Percentiles rank a stretch among this genome's conserved stretches.
phyloP scores from a whole-genome alignment of 2,113 vertebrate genomes.

The Gallinago paraguaiae region DNA sequence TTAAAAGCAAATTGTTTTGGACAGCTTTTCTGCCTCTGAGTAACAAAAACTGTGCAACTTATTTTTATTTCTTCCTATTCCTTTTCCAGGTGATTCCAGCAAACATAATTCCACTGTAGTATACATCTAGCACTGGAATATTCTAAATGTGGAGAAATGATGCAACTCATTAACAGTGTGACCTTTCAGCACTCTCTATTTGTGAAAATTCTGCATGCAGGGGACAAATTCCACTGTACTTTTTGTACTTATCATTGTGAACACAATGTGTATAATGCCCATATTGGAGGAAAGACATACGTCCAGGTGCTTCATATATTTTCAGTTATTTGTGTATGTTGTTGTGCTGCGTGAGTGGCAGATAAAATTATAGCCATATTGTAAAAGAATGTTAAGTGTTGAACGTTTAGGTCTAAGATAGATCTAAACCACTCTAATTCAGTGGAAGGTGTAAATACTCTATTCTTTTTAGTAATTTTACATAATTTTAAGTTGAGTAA shows the following conservation, averaged over 20 bases:
- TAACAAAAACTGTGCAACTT: constrained; percentile 32
- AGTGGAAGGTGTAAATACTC: neutral
- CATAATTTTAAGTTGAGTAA: too few relatives aligned
- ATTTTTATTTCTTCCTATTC: constrained; percentile 18
- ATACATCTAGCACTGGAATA: neutral
- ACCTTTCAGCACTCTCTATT: neutral
- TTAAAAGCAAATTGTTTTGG: constrained; percentile 58
- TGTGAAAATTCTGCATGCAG: neutral
- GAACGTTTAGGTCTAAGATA: neutral
- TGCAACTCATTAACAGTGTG: neutral
- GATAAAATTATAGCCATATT: neutral
- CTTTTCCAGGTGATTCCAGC: constrained; percentile 49
- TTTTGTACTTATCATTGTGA: neutral
- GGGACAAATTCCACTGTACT: neutral
- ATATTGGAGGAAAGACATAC: neutral
- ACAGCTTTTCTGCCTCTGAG: constrained; percentile 57
- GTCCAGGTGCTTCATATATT: neutral
- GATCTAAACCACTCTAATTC: neutral
- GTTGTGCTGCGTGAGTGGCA: neutral
- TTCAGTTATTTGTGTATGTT: neutral
- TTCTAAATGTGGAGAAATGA: neutral
- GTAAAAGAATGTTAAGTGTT: neutral
- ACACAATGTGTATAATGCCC: neutral
- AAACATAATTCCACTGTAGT: neutral
- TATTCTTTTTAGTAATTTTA: neutral